Conservation (phyloP, 1,140 invertebrate species). For the Neodiprion pinetum region DNA sequence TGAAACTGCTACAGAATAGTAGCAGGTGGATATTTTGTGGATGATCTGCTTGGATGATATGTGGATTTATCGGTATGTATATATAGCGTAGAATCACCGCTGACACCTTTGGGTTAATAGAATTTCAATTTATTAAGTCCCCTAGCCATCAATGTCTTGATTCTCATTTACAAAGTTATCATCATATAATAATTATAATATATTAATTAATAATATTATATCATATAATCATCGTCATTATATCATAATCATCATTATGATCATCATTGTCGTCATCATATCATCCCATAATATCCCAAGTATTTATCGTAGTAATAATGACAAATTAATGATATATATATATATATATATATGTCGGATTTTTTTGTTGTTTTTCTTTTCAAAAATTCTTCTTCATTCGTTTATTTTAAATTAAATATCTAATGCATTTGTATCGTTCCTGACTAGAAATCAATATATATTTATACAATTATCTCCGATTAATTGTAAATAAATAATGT, state of each 20-base stretch:
- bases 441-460: neutral
- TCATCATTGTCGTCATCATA: conserved; percentile 5
- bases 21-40: too few relatives aligned
- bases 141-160: conserved; percentile 56
- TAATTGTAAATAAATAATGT: neutral
- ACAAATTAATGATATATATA: conserved; percentile 26
- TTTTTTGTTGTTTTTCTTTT: conserved; percentile 13
- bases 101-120: conserved; percentile 53
- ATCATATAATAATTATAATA: conserved; percentile 45
- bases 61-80: neutral
- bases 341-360: conserved; percentile 12
- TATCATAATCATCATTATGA: conserved; percentile 31
- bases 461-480: neutral
- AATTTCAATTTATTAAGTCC: conserved; percentile 59
- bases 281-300: conserved; percentile 10
- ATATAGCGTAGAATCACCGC: neutral
- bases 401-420: conserved; percentile 8
- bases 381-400: conserved; percentile 10
- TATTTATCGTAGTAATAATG: conserved; percentile 35
- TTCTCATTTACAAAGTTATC: conserved; percentile 59
- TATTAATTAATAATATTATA: conserved; percentile 45
- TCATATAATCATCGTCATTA: conserved; percentile 37
- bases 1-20: too few relatives aligned
- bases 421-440: conserved; percentile 4
- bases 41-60: too few relatives aligned